These are phyloP conservation scores for Gallinago stenura DNA, from an alignment of 2,797 vertebrate genomes.

Conservation along the genomic window DNA sequence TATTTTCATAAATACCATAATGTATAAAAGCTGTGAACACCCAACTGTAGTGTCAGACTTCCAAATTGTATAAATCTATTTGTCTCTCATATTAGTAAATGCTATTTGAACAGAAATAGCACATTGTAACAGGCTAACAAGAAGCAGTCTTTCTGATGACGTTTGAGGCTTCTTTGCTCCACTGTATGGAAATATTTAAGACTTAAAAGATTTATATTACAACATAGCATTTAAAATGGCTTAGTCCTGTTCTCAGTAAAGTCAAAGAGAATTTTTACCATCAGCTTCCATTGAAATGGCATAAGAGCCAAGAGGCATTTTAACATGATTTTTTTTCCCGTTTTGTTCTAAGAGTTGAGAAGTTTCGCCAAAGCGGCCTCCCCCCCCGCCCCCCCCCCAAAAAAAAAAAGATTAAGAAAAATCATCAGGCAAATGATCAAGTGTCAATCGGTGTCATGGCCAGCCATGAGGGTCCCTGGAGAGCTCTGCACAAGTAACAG, in stretches of 20 bases:
- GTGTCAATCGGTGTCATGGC: neutral
- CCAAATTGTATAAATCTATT: slow-evolving; percentile 51
- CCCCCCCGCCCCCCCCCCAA: too few relatives aligned
- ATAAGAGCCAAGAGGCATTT: neutral
- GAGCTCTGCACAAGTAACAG: neutral
- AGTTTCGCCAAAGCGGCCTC: neutral
- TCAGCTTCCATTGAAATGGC: neutral
- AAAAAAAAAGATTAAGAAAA: too few relatives aligned
- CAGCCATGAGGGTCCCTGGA: rapidly evolving
- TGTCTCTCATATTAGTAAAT: slow-evolving; percentile 45
- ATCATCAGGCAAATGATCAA: neutral
- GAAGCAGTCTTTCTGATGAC: slow-evolving; percentile 58
- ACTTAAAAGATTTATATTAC: slow-evolving; percentile 49
- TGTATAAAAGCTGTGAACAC: slow-evolving; percentile 54
- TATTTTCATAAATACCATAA: slow-evolving; percentile 49
- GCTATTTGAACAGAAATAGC: slow-evolving; percentile 66
- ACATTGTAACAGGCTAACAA: slow-evolving; percentile 65
- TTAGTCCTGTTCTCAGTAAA: neutral
- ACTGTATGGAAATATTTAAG: slow-evolving; percentile 64
- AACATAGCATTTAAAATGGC: slow-evolving; percentile 4
- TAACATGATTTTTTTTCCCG: neutral
- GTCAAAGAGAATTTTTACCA: neutral
- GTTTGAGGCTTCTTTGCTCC: slow-evolving; percentile 22
- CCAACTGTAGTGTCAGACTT: slow-evolving; percentile 42
- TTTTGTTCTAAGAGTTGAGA: neutral